phyloP scores from a whole-genome alignment of 1,140 invertebrate genomes.

The Hydropsyche tenuis region DNA sequence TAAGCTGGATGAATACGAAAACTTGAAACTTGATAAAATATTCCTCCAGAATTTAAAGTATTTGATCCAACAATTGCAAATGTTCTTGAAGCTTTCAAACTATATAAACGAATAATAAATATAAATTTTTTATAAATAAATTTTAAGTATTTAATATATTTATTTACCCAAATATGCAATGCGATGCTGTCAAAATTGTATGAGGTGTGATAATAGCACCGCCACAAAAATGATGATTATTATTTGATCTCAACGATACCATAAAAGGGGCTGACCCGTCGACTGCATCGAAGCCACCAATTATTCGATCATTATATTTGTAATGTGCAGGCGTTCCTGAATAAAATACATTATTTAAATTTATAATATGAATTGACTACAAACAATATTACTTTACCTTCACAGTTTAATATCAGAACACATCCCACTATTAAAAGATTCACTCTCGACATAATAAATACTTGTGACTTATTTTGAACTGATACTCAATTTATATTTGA shows the following conservation, averaged over 20 bases:
- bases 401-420: not conserved
- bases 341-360: not conserved
- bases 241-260: slow-evolving; percentile 55
- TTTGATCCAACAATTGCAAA: slow-evolving; percentile 62
- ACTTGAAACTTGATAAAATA: slow-evolving; percentile 56
- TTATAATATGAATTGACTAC: too few relatives aligned
- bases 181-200: slow-evolving; percentile 63
- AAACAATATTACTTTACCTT: not conserved
- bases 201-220: slow-evolving; percentile 59
- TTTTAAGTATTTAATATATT: slow-evolving; percentile 56
- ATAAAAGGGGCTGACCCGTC: slow-evolving; percentile 58
- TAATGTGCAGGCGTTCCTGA: not conserved
- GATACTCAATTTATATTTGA: too few relatives aligned
- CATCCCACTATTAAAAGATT: not conserved
- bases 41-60: slow-evolving; percentile 59
- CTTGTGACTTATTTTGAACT: too few relatives aligned
- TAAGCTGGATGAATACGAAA: slow-evolving; percentile 63
- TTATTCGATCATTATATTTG: slow-evolving; percentile 52
- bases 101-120: slow-evolving; percentile 54
- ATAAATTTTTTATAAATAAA: slow-evolving; percentile 44
- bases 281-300: slow-evolving; percentile 58
- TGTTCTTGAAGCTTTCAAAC: slow-evolving; percentile 52
- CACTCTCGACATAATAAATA: not conserved
- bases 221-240: slow-evolving; percentile 61
- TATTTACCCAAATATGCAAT: slow-evolving; percentile 62